These are phyloP conservation scores for Manis pentadactyla DNA, from an alignment of 2,797 vertebrate species.

Conservation along the genomic window DNA sequence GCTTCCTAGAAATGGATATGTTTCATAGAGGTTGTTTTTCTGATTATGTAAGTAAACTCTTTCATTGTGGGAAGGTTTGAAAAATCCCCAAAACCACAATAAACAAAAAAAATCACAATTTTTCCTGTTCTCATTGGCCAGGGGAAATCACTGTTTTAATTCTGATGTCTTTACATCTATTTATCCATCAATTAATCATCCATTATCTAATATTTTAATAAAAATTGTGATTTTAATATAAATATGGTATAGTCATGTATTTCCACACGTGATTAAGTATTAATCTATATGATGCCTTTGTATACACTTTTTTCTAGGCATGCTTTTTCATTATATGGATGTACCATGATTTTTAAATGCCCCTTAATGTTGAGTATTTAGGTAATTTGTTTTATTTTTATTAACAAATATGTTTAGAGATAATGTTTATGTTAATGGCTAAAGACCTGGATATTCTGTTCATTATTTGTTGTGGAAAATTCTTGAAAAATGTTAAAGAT, in stretches of 20 bases:
- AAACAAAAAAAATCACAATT: neutral
- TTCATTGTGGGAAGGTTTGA: neutral
- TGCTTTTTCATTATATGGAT: neutral
- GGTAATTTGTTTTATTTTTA: neutral
- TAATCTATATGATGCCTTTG: neutral
- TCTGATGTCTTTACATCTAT: neutral
- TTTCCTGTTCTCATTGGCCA: neutral
- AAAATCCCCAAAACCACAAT: neutral
- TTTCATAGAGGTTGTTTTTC: neutral
- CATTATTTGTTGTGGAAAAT: neutral
- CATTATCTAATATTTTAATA: neutral
- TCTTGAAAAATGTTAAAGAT: conserved; percentile 11
- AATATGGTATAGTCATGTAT: neutral
- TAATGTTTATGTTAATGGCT: neutral
- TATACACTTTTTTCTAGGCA: neutral
- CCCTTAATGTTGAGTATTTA: neutral
- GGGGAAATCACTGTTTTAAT: neutral
- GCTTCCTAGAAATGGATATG: neutral
- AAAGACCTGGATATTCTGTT: neutral
- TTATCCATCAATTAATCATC: neutral
- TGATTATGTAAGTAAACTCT: neutral
- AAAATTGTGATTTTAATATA: conserved; percentile 17
- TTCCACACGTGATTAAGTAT: neutral
- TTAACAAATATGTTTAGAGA: neutral
- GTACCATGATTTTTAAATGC: neutral